Percentiles rank a stretch among this genome's conserved stretches.
phyloP scores from a whole-genome alignment of 2,888 invertebrate genomes.

The Theretra japonica region DNA sequence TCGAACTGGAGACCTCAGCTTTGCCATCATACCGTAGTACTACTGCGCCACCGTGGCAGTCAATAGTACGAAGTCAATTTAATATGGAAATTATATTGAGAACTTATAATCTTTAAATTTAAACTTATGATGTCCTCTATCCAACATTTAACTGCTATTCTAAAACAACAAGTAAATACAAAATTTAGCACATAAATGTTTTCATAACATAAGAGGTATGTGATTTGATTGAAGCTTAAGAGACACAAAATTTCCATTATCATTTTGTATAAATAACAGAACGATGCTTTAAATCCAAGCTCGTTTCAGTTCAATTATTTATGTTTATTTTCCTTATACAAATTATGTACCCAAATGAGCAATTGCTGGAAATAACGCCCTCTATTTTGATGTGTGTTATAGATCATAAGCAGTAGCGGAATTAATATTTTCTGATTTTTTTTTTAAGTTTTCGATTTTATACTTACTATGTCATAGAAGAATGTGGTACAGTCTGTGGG shows the following conservation, averaged over 20 bases:
- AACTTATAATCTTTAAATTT: no score
- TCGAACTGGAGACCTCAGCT: no score
- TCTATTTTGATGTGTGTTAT: constrained; percentile 37
- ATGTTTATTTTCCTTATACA: constrained; percentile 53
- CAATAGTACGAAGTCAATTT: no score
- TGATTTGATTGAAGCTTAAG: no score
- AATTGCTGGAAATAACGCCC: constrained; percentile 53
- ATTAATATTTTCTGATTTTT: not conserved
- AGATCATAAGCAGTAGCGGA: constrained; percentile 39
- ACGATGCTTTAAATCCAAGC: constrained; percentile 36
- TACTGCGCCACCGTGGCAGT: no score
- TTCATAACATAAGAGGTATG: not conserved
- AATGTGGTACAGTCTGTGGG: no score
- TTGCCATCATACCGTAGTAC: no score
- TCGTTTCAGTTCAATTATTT: constrained; percentile 46
- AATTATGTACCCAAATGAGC: constrained; percentile 61
- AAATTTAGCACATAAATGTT: not conserved
- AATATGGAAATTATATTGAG: no score
- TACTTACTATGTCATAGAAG: no score
- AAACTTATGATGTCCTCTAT: no score
- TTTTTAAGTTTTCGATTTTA: no score
- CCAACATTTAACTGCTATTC: no score
- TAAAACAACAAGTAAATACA: not conserved
- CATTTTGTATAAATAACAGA: constrained; percentile 38
- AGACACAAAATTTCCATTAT: constrained; percentile 13